Percentiles rank a stretch among this genome's conserved stretches.
Conservation (phyloP, 2,888 invertebrate genomes). For the Cremastinae sp. region DNA sequence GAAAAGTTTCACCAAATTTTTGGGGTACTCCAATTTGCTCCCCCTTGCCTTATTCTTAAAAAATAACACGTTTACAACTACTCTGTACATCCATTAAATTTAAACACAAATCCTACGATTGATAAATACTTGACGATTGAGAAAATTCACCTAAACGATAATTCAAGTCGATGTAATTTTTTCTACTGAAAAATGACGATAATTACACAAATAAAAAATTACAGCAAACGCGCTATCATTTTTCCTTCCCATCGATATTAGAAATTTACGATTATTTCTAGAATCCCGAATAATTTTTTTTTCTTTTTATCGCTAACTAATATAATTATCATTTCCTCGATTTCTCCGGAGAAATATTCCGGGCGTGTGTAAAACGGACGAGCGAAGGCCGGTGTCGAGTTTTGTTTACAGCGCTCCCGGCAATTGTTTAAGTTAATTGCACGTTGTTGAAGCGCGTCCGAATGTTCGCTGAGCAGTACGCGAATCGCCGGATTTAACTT, state of each 20-base stretch:
- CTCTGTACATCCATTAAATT: too few relatives aligned
- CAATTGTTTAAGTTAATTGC: constrained; percentile 79
- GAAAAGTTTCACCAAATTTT: too few relatives aligned
- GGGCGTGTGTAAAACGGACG: constrained; percentile 19
- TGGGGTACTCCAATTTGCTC: too few relatives aligned
- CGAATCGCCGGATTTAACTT: constrained; percentile 69
- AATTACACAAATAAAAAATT: neutral
- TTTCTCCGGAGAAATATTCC: neutral
- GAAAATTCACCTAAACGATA: neutral
- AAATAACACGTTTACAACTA: too few relatives aligned
- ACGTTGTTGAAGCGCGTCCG: constrained; percentile 68
- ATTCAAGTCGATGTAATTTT: too few relatives aligned
- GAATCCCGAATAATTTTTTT: constrained; percentile 9
- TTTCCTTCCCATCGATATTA: neutral
- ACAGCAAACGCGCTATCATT: neutral
- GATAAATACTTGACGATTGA: neutral
- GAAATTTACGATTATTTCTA: constrained; percentile 1
- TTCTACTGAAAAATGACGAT: too few relatives aligned
- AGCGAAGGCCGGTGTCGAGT: constrained; percentile 31
- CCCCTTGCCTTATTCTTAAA: too few relatives aligned
- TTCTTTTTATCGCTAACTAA: neutral
- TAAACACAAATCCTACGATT: too few relatives aligned
- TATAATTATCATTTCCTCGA: constrained; percentile 30
- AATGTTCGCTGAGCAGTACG: constrained; percentile 39
- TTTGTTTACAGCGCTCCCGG: constrained; percentile 73